Base-by-base conservation (phyloP, 2,113 vertebrate species). In the Struthio camelus region DNA sequence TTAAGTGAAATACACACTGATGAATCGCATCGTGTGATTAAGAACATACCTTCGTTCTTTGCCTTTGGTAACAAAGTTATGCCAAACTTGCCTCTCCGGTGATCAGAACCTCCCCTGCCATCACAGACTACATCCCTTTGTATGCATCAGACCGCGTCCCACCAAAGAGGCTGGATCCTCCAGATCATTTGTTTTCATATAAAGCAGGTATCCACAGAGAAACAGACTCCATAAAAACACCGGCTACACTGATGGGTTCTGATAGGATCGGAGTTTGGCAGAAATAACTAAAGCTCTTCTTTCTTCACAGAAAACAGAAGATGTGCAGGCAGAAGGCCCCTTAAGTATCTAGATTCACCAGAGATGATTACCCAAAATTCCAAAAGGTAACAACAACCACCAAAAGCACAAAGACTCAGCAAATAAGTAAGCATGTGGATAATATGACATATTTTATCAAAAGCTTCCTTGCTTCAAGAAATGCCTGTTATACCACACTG, bases 391-490 rank as follows among this genome's bases (percentile, higher is more conserved):
- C 38, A 83, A 82, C 46, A 65, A 71, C 58, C 72, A 36, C 11
- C 24, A 14, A 10, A 78, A 81, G 27, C 7, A 75, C 11, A 67
- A n/a, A 17, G 10, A 87, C 6, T 25, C 34, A 79, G n/a, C 11
- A 66, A 94, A 80, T 3, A 69, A 83, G 36, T 32, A 70, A 85
- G 28, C 64, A 64, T 0, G 0, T 2, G 27, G 13, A 40, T 36
- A 75, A 59, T 5, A 73, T 0, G 0, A 38, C 2, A 27, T n/a
- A 13, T 73, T 46, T 71, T 85, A 64, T 69, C 34, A 71, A 70
- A 73, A 84, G 58, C 23, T 85, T 56, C n/a, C 36, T 34, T 78
- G 36, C 53, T 66, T 62, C 50, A 64, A 95, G 40, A n/a, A 93
- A 78, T 46, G 27, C 24, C 59, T 66, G 46, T 36, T 80, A 58